phyloP scores from a whole-genome alignment of 2,113 vertebrate species.

The Coreoperca whiteheadi region DNA sequence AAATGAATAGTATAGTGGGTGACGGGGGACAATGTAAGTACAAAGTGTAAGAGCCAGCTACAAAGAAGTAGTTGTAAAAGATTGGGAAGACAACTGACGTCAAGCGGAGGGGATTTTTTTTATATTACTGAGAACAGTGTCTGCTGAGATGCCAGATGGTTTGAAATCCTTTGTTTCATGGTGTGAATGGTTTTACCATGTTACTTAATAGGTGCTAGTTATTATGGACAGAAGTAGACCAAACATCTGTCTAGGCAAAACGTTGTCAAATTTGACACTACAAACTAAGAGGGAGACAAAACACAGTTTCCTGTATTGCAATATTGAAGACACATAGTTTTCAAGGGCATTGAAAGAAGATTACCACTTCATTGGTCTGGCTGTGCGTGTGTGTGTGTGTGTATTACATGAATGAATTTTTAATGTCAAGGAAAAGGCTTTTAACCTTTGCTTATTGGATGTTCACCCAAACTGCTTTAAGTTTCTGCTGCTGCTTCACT shows the following conservation, averaged over 20 bases:
- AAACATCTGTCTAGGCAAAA: neutral
- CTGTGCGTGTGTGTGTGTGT: neutral
- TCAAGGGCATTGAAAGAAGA: no score
- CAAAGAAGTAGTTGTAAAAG: neutral
- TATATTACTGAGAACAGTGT: neutral
- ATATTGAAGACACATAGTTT: neutral
- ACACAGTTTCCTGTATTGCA: neutral
- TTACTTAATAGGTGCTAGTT: neutral
- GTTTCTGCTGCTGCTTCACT: no score
- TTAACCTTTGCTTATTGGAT: neutral
- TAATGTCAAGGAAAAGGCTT: neutral
- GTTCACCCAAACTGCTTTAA: no score
- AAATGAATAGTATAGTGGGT: neutral
- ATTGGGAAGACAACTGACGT: neutral
- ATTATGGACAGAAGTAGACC: neutral
- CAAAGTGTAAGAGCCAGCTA: no score
- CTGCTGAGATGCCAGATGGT: neutral
- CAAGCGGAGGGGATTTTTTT: neutral
- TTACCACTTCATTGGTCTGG: neutral
- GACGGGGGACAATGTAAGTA: neutral
- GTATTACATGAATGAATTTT: neutral
- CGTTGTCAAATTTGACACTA: neutral
- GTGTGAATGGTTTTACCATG: neutral
- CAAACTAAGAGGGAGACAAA: neutral
- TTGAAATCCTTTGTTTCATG: neutral